Evolutionary conservation across 2,113 vertebrate genomes (phyloP), one percentile per base, ranked within the genome.

Genomic region (Jaculus jaculus): DNA sequence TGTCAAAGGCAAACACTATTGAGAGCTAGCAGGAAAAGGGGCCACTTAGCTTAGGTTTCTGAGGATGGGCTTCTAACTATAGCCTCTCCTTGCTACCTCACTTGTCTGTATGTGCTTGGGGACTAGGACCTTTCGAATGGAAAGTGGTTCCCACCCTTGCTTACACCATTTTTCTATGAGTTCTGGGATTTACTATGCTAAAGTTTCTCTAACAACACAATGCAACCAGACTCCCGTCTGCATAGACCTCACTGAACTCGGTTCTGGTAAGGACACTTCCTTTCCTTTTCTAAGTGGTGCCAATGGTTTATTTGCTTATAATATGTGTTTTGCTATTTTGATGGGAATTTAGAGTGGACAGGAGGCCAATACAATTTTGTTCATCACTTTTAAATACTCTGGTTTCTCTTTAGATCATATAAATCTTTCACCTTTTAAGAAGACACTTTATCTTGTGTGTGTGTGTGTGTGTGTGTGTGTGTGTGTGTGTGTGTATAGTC

Each of bases 161-260:
- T 34, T 34, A 15, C 4, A 34, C 42, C 23, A 60, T 51, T 81
- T 68, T n/a, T 23, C 30, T 32, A 2, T 68, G 17, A 51, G 60
- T 91, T 84, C 88, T 87, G 37, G 23, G 51, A 16, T 80, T 89
- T 83, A 60, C 28, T 89, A 39, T 68, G 0, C 65, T 89, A 47
- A 63, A 37, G 6, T 90, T 95, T 89, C 72, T 93, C 37, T 71
- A 86, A 75, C 51, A 78, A 21, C 69, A 23, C 32, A 63, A 74
- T 87, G 13, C 21, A 81, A 47, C 68, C 28, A 87, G 24, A 16
- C 11, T 77, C 42, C 39, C 82, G 65, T 78, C 79, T 92, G 91
- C n/a, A 18, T 81, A 65, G 24, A 63, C 20, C 61, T 91, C 39
- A 66, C 94, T 12, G 68, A 30, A 75, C 42, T 93, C 28, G 81